phyloP scores from a whole-genome alignment of 1,140 invertebrate genomes.

The Platorchestia sp. region DNA sequence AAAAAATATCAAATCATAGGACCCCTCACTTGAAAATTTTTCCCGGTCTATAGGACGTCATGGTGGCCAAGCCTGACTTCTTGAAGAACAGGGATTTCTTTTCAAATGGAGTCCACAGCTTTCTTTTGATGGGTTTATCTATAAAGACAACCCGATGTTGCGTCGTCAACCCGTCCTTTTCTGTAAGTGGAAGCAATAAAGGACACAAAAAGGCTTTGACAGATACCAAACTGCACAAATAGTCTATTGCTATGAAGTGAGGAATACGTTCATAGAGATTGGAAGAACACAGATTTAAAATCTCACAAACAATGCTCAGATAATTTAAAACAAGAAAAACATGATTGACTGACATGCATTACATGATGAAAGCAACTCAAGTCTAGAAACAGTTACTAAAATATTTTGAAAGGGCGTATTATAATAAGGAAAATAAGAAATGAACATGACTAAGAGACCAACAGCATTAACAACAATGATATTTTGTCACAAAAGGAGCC shows the following conservation, averaged over 20 bases:
- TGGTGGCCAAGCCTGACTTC: slow-evolving; percentile 57
- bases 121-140: slow-evolving; percentile 64
- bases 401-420: too few relatives aligned
- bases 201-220: not conserved
- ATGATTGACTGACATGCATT: not conserved
- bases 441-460: too few relatives aligned
- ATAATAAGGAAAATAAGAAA: too few relatives aligned
- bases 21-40: slow-evolving; percentile 56
- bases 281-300: not conserved
- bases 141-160: slow-evolving; percentile 61
- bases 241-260: not conserved
- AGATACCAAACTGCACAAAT: not conserved
- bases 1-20: too few relatives aligned
- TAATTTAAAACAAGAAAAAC: not conserved
- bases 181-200: not conserved
- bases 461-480: too few relatives aligned
- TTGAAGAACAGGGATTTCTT: slow-evolving; percentile 65
- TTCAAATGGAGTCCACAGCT: slow-evolving; percentile 62
- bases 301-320: not conserved
- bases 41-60: slow-evolving; percentile 56
- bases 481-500: too few relatives aligned
- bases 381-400: not conserved
- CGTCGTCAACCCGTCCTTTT: slow-evolving; percentile 58
- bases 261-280: not conserved
- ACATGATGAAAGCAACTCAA: not conserved